These are phyloP conservation scores for Drosophila setosimentum DNA, from an alignment of 2,888 invertebrate species.

Conservation along the genomic window DNA sequence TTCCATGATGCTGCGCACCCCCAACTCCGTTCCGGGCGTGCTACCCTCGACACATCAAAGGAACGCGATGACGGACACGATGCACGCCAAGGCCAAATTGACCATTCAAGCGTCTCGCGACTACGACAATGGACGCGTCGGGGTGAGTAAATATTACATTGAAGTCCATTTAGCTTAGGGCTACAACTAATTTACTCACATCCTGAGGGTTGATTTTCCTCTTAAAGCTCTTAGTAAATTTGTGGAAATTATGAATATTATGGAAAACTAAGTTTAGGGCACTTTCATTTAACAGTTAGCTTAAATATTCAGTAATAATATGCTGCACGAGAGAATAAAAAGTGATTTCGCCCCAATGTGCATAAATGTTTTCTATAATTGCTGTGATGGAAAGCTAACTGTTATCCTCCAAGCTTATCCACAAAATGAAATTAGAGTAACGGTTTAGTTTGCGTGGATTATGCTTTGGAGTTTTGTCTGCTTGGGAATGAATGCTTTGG, in stretches of 20 bases:
- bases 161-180: conserved; percentile 4
- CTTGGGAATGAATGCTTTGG: neutral
- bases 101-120: conserved; percentile 91
- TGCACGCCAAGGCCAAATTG: conserved; percentile 94
- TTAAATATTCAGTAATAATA: neutral
- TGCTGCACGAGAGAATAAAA: neutral
- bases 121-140: conserved; percentile 90
- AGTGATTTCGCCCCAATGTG: neutral
- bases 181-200: conserved; percentile 4
- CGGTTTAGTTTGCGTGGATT: neutral
- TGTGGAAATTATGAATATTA: neutral
- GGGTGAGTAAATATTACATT: conserved; percentile 72
- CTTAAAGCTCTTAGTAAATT: neutral
- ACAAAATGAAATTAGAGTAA: too few relatives aligned
- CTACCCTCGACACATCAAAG: conserved; percentile 87
- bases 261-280: neutral
- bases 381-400: neutral
- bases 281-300: neutral
- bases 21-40: conserved; percentile 65
- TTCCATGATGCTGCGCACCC: conserved; percentile 68
- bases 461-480: neutral
- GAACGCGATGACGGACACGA: conserved; percentile 93
- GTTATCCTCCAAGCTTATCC: neutral
- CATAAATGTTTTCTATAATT: neutral
- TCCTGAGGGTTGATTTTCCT: neutral